Evolutionary conservation across 2,113 vertebrate species (phyloP), one percentile per base, ranked within the genome.

Genomic region (Engystomops pustulosus): DNA sequence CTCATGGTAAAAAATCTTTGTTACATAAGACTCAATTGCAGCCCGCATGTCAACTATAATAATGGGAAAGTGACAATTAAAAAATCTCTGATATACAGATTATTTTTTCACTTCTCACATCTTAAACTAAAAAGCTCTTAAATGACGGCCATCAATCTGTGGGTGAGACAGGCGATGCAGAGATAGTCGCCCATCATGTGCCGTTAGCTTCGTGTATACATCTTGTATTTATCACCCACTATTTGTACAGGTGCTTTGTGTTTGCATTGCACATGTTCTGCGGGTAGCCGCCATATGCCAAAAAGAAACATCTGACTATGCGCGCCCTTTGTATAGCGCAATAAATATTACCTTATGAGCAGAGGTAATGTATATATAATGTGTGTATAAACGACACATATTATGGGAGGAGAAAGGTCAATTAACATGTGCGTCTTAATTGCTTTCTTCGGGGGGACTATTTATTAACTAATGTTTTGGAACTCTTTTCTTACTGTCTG

Each of bases 321-420:
- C 41, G 47, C 30, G 67, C 71, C 72, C 49, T 34, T 82, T 55
- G 36, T 44, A 71, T 30, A 72, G 72, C 12, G 67, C 60, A 51
- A 84, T 84, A 84, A 84, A 67, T 77, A 84, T 83, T 75, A 76
- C 71, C 41, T 9, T 83, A 83, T 77, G 55, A 11, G 58, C 45
- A 68, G n/a, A 41, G 58, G n/a, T 68, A 68, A 77, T 84, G 58
- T 77, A 20, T 51, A 75, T 47, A 75, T 75, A 83, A 83, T 84
- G 72, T 27, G 60, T 68, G 44, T 53, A 77, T 20, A 72, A 72
- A 47, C 44, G 45, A 10, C 79, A 49, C 49, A 17, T 18, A 74
- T 27, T 82, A 25, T 45, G 12, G 68, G 69, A 44, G 47, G 49
- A 53, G 25, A 0, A n/a, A 41, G 47, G 32, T 71, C 67, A 58